A percentile compares a stretch with the other conserved stretches of the same genome.
phyloP scores from a whole-genome alignment of 2,888 invertebrate species.

The Rotaria sp. region DNA sequence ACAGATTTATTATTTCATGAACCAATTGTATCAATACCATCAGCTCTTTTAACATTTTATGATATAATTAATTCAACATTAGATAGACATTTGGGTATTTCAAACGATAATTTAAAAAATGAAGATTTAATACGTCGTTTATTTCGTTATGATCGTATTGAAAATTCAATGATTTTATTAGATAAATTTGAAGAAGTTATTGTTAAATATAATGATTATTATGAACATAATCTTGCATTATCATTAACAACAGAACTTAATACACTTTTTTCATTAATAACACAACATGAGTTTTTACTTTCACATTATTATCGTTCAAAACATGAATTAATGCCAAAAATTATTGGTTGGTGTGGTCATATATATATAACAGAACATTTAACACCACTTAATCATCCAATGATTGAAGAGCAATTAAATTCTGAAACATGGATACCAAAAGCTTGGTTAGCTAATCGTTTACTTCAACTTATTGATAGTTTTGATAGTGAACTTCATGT shows the following conservation, averaged over 20 bases:
- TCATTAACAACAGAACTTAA: background rate
- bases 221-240: background rate
- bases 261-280: background rate
- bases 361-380: background rate
- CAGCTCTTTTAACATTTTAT: background rate
- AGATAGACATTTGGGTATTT: background rate
- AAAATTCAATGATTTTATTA: background rate
- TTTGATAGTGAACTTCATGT: background rate
- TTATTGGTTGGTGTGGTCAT: conserved; percentile 24
- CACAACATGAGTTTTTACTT: conserved; percentile 27
- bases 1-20: conserved; percentile 1
- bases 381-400: background rate
- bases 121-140: background rate
- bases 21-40: background rate
- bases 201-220: conserved; percentile 11
- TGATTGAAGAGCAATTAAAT: conserved; percentile 1
- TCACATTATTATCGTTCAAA: conserved; percentile 19
- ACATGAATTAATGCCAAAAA: background rate
- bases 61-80: conserved; percentile 24
- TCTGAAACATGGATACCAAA: background rate
- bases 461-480: conserved; percentile 22
- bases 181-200: background rate
- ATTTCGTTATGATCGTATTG: background rate
- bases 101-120: background rate
- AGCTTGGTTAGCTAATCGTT: conserved; percentile 10